Percentiles rank a stretch among this genome's conserved stretches.
Conservation (phyloP, 2,888 invertebrate species). For the Aromia moschata region DNA sequence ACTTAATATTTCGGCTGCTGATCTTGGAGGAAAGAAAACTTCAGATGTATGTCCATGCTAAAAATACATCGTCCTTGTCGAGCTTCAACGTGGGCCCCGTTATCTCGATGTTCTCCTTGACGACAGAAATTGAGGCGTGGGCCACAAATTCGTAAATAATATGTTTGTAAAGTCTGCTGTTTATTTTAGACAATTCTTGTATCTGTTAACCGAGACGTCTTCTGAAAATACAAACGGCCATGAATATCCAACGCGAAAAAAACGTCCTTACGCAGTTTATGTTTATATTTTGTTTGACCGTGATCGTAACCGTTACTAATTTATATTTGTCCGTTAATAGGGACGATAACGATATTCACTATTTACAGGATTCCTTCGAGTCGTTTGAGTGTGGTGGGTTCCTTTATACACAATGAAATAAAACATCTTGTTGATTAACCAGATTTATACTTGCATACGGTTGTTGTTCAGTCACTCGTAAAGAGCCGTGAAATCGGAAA, state of each 20-base stretch:
- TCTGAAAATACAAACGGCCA: not conserved
- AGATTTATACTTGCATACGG: too few relatives aligned
- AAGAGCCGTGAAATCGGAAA: too few relatives aligned
- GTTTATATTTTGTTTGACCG: not conserved
- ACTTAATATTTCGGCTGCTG: not conserved
- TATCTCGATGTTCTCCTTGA: slow-evolving; percentile 4
- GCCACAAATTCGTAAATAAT: slow-evolving; percentile 12
- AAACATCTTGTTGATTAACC: too few relatives aligned
- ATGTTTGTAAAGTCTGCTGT: slow-evolving; percentile 9
- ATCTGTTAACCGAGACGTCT: slow-evolving; percentile 1
- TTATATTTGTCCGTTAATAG: too few relatives aligned
- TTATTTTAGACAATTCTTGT: slow-evolving; percentile 13
- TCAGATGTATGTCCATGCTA: slow-evolving; percentile 5
- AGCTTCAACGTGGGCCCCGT: slow-evolving; percentile 7
- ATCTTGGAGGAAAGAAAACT: not conserved
- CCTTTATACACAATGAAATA: too few relatives aligned
- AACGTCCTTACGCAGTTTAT: not conserved
- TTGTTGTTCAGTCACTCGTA: too few relatives aligned
- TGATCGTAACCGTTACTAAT: too few relatives aligned
- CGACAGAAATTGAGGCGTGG: slow-evolving; percentile 16
- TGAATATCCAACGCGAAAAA: not conserved
- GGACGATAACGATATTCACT: too few relatives aligned
- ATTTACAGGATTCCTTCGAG: too few relatives aligned
- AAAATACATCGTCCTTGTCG: slow-evolving; percentile 15
- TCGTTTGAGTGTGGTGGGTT: too few relatives aligned